These are phyloP conservation scores for Chaetodon trifascialis DNA, from an alignment of 2,113 vertebrate species.

Conservation along the genomic window DNA sequence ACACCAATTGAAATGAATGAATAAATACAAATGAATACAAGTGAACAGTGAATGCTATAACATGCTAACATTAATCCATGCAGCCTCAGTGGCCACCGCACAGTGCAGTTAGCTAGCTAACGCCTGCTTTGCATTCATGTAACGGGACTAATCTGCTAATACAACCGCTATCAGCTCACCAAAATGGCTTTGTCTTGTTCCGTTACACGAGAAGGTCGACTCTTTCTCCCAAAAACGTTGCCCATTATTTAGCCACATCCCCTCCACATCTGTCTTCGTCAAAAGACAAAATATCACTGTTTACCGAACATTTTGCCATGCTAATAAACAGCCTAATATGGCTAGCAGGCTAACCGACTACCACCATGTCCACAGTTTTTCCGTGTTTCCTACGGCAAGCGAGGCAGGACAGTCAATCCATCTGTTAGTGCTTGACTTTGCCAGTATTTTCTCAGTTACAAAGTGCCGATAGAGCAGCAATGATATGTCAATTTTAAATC, in stretches of 20 bases:
- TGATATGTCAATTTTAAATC: too few relatives aligned
- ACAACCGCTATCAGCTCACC: conserved; percentile 81
- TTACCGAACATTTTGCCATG: conserved; percentile 21
- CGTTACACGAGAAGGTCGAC: conserved; percentile 90
- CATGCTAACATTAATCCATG: neutral
- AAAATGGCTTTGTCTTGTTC: conserved; percentile 92
- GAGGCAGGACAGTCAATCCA: neutral
- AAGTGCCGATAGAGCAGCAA: too few relatives aligned
- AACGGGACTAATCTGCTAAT: conserved; percentile 42
- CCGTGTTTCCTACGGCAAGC: conserved; percentile 69
- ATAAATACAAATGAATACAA: neutral
- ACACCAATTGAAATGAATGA: neutral
- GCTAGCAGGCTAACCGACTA: conserved; percentile 49
- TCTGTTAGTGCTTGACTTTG: too few relatives aligned
- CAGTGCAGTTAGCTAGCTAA: neutral
- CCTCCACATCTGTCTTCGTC: conserved; percentile 58
- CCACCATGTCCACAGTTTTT: conserved; percentile 26
- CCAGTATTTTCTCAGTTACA: too few relatives aligned
- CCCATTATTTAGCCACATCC: conserved; percentile 89
- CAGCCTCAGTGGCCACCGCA: too few relatives aligned
- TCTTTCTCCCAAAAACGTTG: conserved; percentile 92
- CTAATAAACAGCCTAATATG: conserved; percentile 19
- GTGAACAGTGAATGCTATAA: neutral
- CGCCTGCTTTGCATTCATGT: neutral
- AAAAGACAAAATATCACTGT: conserved; percentile 14